Evolutionary conservation across 2,888 invertebrate species (phyloP), one percentile per base, ranked within the genome.

Genomic region (Plagodis dolabraria): DNA sequence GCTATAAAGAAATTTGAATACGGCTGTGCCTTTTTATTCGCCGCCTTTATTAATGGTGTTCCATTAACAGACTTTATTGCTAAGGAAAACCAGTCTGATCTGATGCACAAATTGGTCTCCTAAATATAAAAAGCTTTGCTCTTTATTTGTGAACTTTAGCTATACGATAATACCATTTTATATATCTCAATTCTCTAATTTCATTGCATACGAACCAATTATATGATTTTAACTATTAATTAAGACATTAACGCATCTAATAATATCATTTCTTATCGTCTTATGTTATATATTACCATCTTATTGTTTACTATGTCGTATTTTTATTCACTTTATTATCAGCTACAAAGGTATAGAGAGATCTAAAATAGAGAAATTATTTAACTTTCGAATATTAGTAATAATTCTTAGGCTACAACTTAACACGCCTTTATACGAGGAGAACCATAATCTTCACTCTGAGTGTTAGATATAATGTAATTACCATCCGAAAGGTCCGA

Each of bases 51-150:
- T 85, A 85, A 86, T 83, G 83, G 83, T 76, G 80, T 77, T 84
- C 86, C 87, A 88, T 90, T 89, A 88, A 80, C 80, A 78, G 77
- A 75, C 74, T 89, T 88, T 89, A 90, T 86, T 76, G 80, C 78
- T 75, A 63, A 68, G 69, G 70, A 76, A 76, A 82, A 85, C 80
- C 78, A 68, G 82, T 84, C 82, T 71, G 76, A 72, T 84, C 82
- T 71, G 76, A 73, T 79, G 81, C 83, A 87, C 87, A 86, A 86
- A 89, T 89, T 86, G 83, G 80, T 82, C 72, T 70, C 72, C 72
- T 67, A 65, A 71, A 82, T 73, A 82, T 82, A 81, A 78, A 87
- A 76, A 82, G 76, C 80, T 67, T 75, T 79, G 79, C 70, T 40
- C 47, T 54, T 45, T 50, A 59, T 86, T 86, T 75, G 78, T 76